Percentiles rank a stretch among this genome's conserved stretches.
phyloP scores from a whole-genome alignment of 2,113 vertebrate genomes.

The Heterotilapia buettikoferi region DNA sequence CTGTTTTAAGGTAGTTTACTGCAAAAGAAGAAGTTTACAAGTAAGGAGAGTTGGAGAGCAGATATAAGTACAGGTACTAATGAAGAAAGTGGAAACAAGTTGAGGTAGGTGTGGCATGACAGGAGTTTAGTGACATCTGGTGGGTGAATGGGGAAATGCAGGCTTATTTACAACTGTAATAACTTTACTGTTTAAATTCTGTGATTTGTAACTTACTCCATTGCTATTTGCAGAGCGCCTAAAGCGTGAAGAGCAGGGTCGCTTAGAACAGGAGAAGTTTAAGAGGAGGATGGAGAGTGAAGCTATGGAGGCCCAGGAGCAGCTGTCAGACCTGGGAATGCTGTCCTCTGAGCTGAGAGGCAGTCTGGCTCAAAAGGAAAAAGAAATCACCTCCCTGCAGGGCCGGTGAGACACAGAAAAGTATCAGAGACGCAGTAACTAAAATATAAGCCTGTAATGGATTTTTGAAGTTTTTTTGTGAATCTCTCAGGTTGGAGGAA shows the following conservation, averaged over 20 bases:
- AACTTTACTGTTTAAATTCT: background rate
- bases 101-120: background rate
- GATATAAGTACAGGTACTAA: background rate
- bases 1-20: background rate
- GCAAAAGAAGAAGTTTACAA: background rate
- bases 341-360: slow-evolving; percentile 75
- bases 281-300: slow-evolving; percentile 83
- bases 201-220: background rate
- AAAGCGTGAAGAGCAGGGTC: slow-evolving; percentile 86
- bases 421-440: background rate
- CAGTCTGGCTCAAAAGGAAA: slow-evolving; percentile 81
- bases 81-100: background rate
- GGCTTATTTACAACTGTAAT: background rate
- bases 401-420: slow-evolving; percentile 64
- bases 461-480: background rate
- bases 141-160: background rate
- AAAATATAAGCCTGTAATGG: background rate
- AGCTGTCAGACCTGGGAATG: slow-evolving; percentile 80
- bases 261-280: slow-evolving; percentile 87
- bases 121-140: background rate
- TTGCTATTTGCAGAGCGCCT: slow-evolving; percentile 77
- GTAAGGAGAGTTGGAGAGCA: background rate
- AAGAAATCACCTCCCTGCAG: slow-evolving; percentile 82
- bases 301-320: slow-evolving; percentile 83
- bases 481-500: slow-evolving; percentile 76